These are phyloP conservation scores for Palythoa grandiflora DNA, from an alignment of 92 coral and sea anemone genomes.

Conservation along the genomic window DNA sequence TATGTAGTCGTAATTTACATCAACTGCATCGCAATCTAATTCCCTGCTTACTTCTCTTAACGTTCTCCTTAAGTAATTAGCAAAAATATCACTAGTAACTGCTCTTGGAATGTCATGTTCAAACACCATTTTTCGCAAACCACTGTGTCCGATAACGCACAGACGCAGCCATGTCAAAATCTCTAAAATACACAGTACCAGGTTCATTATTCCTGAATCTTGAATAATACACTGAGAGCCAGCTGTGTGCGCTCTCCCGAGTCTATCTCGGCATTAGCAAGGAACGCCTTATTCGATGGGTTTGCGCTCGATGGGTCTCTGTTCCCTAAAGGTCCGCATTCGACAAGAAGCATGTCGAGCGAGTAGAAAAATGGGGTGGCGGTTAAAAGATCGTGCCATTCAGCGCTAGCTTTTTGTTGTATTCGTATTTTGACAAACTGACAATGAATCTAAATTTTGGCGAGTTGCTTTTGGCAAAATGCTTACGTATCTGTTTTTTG, in stretches of 20 bases:
- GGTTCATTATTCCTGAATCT: constrained; percentile 3
- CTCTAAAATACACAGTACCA: constrained; percentile 8
- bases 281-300: constrained; percentile 25
- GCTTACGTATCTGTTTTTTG: too few species aligned
- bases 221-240: background rate
- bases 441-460: background rate
- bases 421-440: too few species aligned
- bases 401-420: too few species aligned
- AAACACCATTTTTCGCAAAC: constrained; percentile 12
- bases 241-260: constrained; percentile 19
- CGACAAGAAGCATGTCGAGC: background rate
- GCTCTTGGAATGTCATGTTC: constrained; percentile 15
- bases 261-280: constrained; percentile 21
- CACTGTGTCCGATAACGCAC: background rate
- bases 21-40: background rate
- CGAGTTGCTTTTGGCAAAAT: constrained; percentile 23
- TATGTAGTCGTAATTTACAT: constrained; percentile 5
- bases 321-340: too few species aligned
- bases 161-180: background rate
- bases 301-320: background rate
- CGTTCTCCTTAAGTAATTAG: constrained; percentile 12
- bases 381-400: constrained; percentile 17
- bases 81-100: background rate
- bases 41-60: constrained; percentile 6
- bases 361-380: constrained; percentile 10